Evolutionary conservation across 2,888 invertebrate genomes (phyloP).

Genomic region (Nomada goodeniana): DNA sequence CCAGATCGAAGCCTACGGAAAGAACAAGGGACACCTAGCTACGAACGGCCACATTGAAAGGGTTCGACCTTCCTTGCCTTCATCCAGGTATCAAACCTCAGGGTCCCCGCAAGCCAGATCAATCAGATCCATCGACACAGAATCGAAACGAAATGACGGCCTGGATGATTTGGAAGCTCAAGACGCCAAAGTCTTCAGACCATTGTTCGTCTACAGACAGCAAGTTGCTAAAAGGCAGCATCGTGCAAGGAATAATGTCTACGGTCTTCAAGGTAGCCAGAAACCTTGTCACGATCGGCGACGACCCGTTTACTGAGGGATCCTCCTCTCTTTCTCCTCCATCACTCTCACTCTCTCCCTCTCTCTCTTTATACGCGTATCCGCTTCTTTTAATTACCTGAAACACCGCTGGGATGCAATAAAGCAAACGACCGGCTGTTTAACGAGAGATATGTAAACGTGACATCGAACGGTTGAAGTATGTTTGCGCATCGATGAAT

Average conservation of each 20-base stretch:
- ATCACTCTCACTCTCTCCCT: no score
- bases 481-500: constrained; percentile 11
- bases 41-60: constrained; percentile 67
- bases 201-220: constrained; percentile 79
- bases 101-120: constrained; percentile 9
- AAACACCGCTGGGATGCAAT: background rate
- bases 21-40: constrained; percentile 60
- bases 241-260: constrained; percentile 8
- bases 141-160: constrained; percentile 16
- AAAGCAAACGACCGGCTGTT: background rate
- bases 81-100: background rate
- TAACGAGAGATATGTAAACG: constrained; percentile 19
- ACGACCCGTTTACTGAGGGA: constrained; percentile 21
- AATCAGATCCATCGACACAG: constrained; percentile 50
- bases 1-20: constrained; percentile 72
- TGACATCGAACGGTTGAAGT: background rate
- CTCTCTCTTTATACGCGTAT: no score
- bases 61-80: background rate
- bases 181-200: constrained; percentile 79
- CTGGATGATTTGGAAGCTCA: constrained; percentile 72
- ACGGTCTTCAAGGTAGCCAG: constrained; percentile 1
- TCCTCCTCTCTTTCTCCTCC: background rate
- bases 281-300: constrained; percentile 17
- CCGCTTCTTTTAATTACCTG: background rate
- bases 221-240: constrained; percentile 71